A percentile compares a stretch with the other conserved stretches of the same genome.
phyloP scores from a whole-genome alignment of 2,888 invertebrate genomes.

The Chirona hameri region DNA sequence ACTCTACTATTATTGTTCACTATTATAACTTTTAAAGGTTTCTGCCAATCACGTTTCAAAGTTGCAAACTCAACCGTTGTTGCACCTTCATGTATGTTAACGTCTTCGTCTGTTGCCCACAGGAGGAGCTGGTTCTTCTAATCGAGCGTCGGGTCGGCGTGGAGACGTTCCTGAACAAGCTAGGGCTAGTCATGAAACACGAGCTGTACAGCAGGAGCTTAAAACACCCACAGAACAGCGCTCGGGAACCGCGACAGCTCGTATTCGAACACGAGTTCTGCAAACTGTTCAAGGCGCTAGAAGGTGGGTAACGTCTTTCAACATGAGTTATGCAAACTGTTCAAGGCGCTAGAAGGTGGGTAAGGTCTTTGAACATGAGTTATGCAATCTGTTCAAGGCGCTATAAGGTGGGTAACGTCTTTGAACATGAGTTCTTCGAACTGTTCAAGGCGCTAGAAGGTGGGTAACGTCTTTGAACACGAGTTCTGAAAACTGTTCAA shows the following conservation, averaged over 20 bases:
- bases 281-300: constrained; percentile 69
- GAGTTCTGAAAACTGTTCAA: constrained; percentile 93
- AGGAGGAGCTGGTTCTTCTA: constrained; percentile 72
- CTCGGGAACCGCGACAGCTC: constrained; percentile 69
- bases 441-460: no score
- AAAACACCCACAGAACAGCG: constrained; percentile 86
- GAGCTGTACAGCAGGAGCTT: constrained; percentile 88
- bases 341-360: constrained; percentile 58
- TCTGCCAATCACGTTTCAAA: no score
- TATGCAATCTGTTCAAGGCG: neutral
- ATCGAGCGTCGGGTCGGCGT: constrained; percentile 84
- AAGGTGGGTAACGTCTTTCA: constrained; percentile 62
- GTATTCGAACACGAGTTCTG: constrained; percentile 94
- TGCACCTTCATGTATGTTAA: no score
- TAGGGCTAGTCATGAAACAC: constrained; percentile 79
- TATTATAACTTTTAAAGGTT: no score
- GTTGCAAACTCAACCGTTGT: no score
- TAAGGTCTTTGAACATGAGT: neutral
- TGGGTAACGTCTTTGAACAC: constrained; percentile 68
- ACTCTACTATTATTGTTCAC: no score
- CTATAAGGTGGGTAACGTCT: no score
- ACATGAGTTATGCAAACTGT: constrained; percentile 89
- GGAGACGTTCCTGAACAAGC: constrained; percentile 79
- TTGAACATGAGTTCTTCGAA: neutral
- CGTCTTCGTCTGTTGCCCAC: neutral